Conservation (phyloP, 2,888 invertebrate species). For the Lepidochrysops patricia region DNA sequence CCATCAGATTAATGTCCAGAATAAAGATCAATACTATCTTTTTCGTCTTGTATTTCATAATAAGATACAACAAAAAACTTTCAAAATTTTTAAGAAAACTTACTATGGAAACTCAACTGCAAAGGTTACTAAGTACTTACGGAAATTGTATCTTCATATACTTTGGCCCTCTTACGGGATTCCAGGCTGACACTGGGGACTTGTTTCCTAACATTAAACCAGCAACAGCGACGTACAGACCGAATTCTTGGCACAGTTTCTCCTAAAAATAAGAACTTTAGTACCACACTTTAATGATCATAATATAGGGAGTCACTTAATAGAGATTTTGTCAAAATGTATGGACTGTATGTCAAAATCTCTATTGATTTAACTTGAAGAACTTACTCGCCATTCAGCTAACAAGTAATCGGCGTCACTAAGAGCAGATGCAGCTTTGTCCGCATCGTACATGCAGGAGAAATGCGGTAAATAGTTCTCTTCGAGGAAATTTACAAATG, state of each 20-base stretch:
- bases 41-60: too few species aligned
- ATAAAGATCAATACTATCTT: too few species aligned
- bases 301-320: too few species aligned
- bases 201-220: constrained; percentile 83
- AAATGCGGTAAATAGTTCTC: constrained; percentile 86
- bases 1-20: too few species aligned
- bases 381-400: constrained; percentile 77
- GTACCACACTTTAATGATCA: too few species aligned
- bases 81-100: too few species aligned
- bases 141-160: constrained; percentile 59
- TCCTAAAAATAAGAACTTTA: constrained; percentile 39
- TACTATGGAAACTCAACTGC: too few species aligned
- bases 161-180: constrained; percentile 78
- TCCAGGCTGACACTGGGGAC: constrained; percentile 81
- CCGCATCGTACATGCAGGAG: constrained; percentile 76
- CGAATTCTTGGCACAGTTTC: constrained; percentile 69
- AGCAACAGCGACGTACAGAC: constrained; percentile 77
- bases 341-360: too few species aligned
- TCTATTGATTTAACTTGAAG: too few species aligned
- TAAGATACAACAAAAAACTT: too few species aligned
- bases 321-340: too few species aligned
- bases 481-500: constrained; percentile 80
- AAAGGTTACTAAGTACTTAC: constrained; percentile 41
- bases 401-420: constrained; percentile 82
- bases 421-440: constrained; percentile 77